These are phyloP conservation scores for Antitype chi DNA, from an alignment of 2,888 invertebrate genomes.

Conservation along the genomic window DNA sequence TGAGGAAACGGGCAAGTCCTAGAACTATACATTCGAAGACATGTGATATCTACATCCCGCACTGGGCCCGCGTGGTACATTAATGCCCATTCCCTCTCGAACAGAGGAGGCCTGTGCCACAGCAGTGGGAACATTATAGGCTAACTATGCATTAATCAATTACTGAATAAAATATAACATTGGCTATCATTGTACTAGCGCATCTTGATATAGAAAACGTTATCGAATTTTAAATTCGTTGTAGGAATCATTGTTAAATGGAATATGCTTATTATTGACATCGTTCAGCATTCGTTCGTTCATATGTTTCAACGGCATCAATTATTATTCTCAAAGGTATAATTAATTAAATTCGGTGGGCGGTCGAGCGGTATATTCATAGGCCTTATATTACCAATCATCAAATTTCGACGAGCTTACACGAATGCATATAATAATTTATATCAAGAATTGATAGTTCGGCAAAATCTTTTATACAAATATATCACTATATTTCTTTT, in stretches of 20 bases:
- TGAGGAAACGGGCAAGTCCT: no score
- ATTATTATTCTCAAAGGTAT: slow-evolving; percentile 33
- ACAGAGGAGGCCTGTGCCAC: no score
- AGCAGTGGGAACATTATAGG: no score
- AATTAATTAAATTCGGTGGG: no score
- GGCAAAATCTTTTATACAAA: background rate
- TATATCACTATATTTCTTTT: background rate
- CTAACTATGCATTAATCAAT: background rate
- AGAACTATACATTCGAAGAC: no score
- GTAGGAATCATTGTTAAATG: background rate
- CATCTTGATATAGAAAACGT: background rate
- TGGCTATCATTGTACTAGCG: background rate
- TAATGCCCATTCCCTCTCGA: no score
- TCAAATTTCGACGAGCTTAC: slow-evolving; percentile 21
- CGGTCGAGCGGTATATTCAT: no score
- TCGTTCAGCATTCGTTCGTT: slow-evolving; percentile 11
- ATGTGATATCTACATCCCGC: no score
- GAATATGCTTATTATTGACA: background rate
- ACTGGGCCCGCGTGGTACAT: no score
- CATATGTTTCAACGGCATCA: background rate
- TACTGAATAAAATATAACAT: background rate
- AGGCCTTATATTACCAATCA: slow-evolving; percentile 32
- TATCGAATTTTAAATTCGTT: background rate
- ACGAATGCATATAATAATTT: slow-evolving; percentile 26
- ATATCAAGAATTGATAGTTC: slow-evolving; percentile 1